phyloP scores from a whole-genome alignment of 2,113 vertebrate genomes.

The Camelus dromedarius region DNA sequence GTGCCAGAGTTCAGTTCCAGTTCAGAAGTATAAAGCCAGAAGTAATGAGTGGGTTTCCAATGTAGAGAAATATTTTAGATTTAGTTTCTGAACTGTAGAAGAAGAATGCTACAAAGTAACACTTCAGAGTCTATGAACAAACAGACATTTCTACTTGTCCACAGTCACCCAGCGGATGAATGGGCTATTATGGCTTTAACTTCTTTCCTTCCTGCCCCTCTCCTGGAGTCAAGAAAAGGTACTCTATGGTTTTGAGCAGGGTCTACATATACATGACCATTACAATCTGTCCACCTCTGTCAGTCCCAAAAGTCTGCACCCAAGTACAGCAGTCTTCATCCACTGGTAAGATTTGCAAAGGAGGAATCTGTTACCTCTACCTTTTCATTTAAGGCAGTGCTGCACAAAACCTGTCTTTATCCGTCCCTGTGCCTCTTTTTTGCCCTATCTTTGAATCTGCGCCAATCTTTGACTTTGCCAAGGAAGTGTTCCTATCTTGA shows the following conservation, averaged over 20 bases:
- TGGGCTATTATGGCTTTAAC: not conserved
- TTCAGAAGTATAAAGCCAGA: slow-evolving; percentile 73
- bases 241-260: not conserved
- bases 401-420: not conserved
- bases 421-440: not conserved
- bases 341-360: not conserved
- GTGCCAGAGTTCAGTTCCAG: slow-evolving; percentile 77
- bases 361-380: not conserved
- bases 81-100: slow-evolving; percentile 4
- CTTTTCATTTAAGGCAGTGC: not conserved
- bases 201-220: not conserved
- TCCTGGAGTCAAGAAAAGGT: not conserved
- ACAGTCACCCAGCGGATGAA: not conserved
- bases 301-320: too few species aligned
- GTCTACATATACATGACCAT: not conserved
- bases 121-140: slow-evolving; percentile 21
- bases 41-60: slow-evolving; percentile 60
- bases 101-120: slow-evolving; percentile 32
- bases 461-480: not conserved
- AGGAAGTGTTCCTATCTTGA: not conserved
- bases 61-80: slow-evolving; percentile 50
- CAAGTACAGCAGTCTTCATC: not conserved
- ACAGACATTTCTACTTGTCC: not conserved
- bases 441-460: not conserved
- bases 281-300: not conserved